Evolutionary conservation across 2,113 vertebrate genomes (phyloP), one percentile per base, ranked within the genome.

Genomic region (Isichthys henryi): DNA sequence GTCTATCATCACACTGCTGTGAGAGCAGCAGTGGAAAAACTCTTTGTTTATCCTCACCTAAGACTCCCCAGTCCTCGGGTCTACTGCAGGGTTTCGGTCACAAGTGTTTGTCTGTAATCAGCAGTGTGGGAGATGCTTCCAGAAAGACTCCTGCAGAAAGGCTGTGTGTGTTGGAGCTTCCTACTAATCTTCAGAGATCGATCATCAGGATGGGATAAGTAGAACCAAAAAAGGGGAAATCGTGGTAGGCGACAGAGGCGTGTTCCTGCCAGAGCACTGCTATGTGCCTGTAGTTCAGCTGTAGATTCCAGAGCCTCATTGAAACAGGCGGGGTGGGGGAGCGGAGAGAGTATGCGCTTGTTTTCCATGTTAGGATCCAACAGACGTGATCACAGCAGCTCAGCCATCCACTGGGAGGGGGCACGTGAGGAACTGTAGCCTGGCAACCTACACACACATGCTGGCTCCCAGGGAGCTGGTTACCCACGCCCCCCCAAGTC

Each of bases 311-410:
- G 35, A 89, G 11, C 2, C 19, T 31, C 50, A 17, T 19, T 84
- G 9, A 39, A 11, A 62, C 3, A 19, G 39, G 11, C 3, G 43
- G 90, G 85, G 82, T 87, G 89, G 52, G 88, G 88, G 88, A 88
- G 66, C 88, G 85, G 66, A 35, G 31, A 48, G 85, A 91, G 45
- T 87, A 43, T 87, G 39, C 2, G 91, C 85, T 88, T 91, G 91
- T 92, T 92, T 92, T 90, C 91, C 58, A 39, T 87, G 82, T 35
- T 43, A 15, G 87, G 62, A 86, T 89, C 90, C 62, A 91, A 88
- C 52, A 92, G 90, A 92, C 91, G 1, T 50, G 80, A 31, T 87
- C 87, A 13, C 84, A 77, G 45, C 10, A 19, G 46, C 86, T 90
- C 74, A 74, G 58, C 52, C 56, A 53, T 83, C 48, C 8, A 4